Evolutionary conservation across 37 sponge, comb jelly and placozoan genomes (phyloP), one percentile per base, ranked within the genome.

Genomic region (Tethya wilhelma): DNA sequence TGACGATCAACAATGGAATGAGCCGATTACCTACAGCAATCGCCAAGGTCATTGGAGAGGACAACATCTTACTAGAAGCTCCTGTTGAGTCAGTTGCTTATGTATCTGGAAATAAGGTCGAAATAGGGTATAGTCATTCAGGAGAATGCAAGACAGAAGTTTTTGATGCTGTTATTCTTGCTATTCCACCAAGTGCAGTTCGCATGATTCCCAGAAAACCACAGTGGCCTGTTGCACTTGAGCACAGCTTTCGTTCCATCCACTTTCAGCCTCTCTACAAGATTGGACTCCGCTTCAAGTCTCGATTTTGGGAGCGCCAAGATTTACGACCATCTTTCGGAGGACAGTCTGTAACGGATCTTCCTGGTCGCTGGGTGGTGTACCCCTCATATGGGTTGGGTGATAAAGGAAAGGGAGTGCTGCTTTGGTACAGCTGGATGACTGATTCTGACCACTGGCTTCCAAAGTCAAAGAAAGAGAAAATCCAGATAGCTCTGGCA

Each of bases 141-240:
- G 28, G 9, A 28, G 29, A 45, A 4, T 5, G 7, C 9, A 71
- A 6, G 4, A 9, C 14, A 5, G 73, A 78, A 78, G 46, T 22
- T 39, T 78, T 78, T 62, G 79, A 78, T 78, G 65, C 79, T 41
- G 79, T 78, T 9, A 78, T 78, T 29, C 26, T 78, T 11, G 67
- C 79, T 78, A 23, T 78, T 9, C 79, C 79, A 64, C 67, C 67
- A 37, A 6, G 22, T 31, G 20, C 38, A 49, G 25, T 30, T 36
- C 76, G 41, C 20, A 28, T 75, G 40, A 56, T 75, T 11, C 57
- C 76, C 59, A 36, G 20, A 25, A 56, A 8, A 56, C 76, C 76
- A 23, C 39, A 23, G 37, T 75, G 59, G 59, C 22, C 40, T 23
- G 62, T 36, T 11, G 59, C 20, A 7, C 40, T 58, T 20, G 62